Conservation (phyloP, 2,888 invertebrate species). For the Noctua janthe region DNA sequence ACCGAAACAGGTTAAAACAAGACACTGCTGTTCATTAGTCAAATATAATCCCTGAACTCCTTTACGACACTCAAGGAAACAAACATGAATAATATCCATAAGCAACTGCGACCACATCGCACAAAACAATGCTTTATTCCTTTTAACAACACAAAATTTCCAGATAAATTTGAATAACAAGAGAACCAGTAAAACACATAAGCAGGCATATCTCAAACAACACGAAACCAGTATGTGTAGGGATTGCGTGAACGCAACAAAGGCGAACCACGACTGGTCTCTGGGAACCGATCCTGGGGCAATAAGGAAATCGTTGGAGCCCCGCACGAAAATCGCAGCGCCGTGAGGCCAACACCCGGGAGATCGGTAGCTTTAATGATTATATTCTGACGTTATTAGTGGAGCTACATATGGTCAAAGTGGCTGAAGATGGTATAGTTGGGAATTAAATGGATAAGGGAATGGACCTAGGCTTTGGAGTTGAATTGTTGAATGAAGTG, state of each 20-base stretch:
- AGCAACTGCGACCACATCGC: constrained; percentile 16
- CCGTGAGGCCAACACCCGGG: constrained; percentile 78
- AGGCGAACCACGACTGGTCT: constrained; percentile 73
- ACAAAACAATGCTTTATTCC: constrained; percentile 41
- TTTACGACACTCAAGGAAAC: constrained; percentile 28
- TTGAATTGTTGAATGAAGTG: not conserved
- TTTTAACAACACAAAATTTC: constrained; percentile 37
- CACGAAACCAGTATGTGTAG: constrained; percentile 46
- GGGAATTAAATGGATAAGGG: constrained; percentile 2
- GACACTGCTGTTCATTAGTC: constrained; percentile 23
- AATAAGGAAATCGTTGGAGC: constrained; percentile 87
- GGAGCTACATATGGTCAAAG: constrained; percentile 33
- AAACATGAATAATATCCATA: constrained; percentile 41
- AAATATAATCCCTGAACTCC: constrained; percentile 32
- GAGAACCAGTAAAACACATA: constrained; percentile 52
- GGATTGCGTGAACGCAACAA: constrained; percentile 79
- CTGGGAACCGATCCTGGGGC: constrained; percentile 83
- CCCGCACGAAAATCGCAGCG: constrained; percentile 84
- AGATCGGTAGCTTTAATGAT: constrained; percentile 80
- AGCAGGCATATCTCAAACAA: constrained; percentile 48
- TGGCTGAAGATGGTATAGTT: not conserved
- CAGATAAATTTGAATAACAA: constrained; percentile 60
- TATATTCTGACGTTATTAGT: constrained; percentile 76
- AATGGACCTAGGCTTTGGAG: not conserved
- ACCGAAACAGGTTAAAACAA: not conserved